Evolutionary conservation across 2,113 vertebrate species (phyloP).

Genomic region (Herpetotheres cachinnans): DNA sequence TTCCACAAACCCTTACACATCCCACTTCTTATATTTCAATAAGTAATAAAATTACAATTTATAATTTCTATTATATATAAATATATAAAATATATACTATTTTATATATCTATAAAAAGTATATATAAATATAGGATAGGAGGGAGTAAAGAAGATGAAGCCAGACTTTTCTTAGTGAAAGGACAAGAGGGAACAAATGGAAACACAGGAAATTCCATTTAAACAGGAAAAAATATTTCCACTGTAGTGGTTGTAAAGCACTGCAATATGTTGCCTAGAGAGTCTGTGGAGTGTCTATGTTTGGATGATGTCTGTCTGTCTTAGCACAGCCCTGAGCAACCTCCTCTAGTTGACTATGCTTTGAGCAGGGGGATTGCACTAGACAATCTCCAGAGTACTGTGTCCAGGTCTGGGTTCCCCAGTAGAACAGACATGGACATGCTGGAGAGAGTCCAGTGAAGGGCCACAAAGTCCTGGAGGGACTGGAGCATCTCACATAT

Average conservation of each 20-base stretch:
- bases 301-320: no score
- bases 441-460: not conserved
- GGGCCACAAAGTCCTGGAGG: not conserved
- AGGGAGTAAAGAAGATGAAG: not conserved
- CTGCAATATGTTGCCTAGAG: no score
- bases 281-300: no score
- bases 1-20: not conserved
- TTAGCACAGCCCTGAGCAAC: no score
- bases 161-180: not conserved
- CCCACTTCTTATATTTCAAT: not conserved
- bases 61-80: not conserved
- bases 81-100: not conserved
- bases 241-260: not conserved
- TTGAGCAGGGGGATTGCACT: no score
- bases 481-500: not conserved
- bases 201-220: not conserved
- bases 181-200: no score
- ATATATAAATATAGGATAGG: not conserved
- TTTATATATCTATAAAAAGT: not conserved
- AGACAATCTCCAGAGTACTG: not conserved
- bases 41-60: not conserved
- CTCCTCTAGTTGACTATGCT: no score
- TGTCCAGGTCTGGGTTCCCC: not conserved
- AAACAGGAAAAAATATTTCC: not conserved
- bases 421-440: not conserved